Conservation (phyloP, 2,888 invertebrate genomes). For the Nowickia ferox region DNA sequence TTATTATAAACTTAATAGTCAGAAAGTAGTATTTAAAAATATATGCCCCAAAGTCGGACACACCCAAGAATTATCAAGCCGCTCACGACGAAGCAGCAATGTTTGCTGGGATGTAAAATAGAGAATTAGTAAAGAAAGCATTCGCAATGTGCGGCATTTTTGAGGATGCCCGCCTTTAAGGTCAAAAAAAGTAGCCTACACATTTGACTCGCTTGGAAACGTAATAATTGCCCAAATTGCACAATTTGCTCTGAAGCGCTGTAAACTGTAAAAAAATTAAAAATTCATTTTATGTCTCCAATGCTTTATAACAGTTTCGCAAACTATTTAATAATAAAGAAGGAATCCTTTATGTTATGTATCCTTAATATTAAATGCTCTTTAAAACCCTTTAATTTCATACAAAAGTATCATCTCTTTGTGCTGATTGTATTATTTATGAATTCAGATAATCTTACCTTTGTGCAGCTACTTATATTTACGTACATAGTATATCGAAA, state of each 20-base stretch:
- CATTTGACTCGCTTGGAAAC: too few relatives aligned
- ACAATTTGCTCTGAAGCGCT: not conserved
- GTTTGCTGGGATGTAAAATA: too few relatives aligned
- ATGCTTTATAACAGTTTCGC: not conserved
- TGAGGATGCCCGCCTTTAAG: too few relatives aligned
- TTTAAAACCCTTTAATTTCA: conserved; percentile 25
- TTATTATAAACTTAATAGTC: too few relatives aligned
- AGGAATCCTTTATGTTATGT: not conserved
- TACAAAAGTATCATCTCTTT: conserved; percentile 30
- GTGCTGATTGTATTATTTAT: conserved; percentile 52
- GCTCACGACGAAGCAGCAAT: too few relatives aligned
- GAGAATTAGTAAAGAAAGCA: too few relatives aligned
- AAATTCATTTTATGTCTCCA: not conserved
- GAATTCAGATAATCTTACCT: conserved; percentile 60
- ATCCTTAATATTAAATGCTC: not conserved
- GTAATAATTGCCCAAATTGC: too few relatives aligned
- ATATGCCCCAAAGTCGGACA: too few relatives aligned
- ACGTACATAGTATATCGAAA: conserved; percentile 24
- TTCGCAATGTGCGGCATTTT: too few relatives aligned
- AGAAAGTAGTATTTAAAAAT: too few relatives aligned
- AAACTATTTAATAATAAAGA: not conserved
- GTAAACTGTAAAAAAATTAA: not conserved
- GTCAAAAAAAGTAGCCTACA: too few relatives aligned
- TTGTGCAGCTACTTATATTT: conserved; percentile 29
- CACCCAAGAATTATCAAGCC: too few relatives aligned